phyloP scores from a whole-genome alignment of 2,888 invertebrate genomes.

The Pogonocherus hispidulus region DNA sequence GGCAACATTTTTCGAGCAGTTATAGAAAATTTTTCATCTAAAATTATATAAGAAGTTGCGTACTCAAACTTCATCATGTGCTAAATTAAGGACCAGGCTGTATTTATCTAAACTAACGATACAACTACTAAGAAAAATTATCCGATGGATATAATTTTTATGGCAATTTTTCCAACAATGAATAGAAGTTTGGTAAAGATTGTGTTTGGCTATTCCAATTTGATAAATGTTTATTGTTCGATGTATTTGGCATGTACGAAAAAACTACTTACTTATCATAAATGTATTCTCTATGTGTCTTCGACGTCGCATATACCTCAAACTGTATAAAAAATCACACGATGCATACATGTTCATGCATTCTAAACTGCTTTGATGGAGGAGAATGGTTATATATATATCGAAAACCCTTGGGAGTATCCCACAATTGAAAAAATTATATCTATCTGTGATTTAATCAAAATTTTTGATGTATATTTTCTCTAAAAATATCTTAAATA shows the following conservation, averaged over 20 bases:
- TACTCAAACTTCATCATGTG: no score
- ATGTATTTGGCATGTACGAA: constrained; percentile 63
- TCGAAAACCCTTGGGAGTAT: constrained; percentile 63
- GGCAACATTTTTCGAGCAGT: no score
- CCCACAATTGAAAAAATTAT: constrained; percentile 69
- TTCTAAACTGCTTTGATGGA: constrained; percentile 68
- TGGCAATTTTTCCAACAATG: constrained; percentile 6
- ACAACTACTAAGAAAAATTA: neutral
- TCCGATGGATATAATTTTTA: neutral
- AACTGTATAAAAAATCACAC: constrained; percentile 64
- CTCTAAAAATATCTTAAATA: constrained; percentile 72
- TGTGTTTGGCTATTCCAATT: constrained; percentile 44
- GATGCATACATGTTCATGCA: constrained; percentile 55
- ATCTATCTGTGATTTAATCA: constrained; percentile 74
- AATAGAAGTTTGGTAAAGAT: constrained; percentile 6
- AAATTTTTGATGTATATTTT: constrained; percentile 75
- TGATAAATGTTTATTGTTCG: constrained; percentile 61
- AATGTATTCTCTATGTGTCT: constrained; percentile 69
- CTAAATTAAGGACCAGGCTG: no score
- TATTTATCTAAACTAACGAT: no score
- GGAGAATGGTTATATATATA: constrained; percentile 59
- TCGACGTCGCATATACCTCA: constrained; percentile 73
- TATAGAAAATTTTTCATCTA: no score
- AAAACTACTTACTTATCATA: constrained; percentile 58
- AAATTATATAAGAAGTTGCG: no score